Conservation (phyloP, 2,888 invertebrate species). For the Brassicogethes aeneus region DNA sequence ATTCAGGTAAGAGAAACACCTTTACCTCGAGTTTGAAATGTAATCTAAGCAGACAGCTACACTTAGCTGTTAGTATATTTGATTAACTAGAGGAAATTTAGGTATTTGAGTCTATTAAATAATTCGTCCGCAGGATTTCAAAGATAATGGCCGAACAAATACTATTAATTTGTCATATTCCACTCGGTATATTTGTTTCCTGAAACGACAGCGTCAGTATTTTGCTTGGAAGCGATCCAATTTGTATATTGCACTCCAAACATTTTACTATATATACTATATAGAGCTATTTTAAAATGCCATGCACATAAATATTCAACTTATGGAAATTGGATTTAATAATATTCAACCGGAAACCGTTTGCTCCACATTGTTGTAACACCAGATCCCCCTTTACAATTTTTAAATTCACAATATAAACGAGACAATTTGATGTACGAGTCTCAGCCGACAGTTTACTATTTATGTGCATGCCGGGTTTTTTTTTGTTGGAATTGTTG, state of each 20-base stretch:
- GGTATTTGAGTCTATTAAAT: too few species aligned
- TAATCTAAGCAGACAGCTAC: too few species aligned
- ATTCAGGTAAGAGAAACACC: too few species aligned
- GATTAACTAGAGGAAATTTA: too few species aligned
- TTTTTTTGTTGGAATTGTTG: not conserved
- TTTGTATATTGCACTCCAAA: conserved; percentile 25
- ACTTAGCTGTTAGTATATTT: too few species aligned
- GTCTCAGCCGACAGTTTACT: not conserved
- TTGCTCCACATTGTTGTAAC: conserved; percentile 16
- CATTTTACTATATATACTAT: conserved; percentile 23
- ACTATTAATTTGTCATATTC: conserved; percentile 30
- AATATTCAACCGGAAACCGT: conserved; percentile 18
- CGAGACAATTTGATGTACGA: not conserved
- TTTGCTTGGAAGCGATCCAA: conserved; percentile 32
- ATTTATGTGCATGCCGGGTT: not conserved
- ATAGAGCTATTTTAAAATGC: conserved; percentile 25
- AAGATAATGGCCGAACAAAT: conserved; percentile 30
- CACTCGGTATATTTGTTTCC: conserved; percentile 27
- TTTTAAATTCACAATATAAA: conserved; percentile 6
- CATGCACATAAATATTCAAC: conserved; percentile 23
- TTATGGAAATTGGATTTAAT: conserved; percentile 25
- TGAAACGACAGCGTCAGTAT: conserved; percentile 22
- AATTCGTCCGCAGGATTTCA: too few species aligned
- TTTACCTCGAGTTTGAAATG: too few species aligned
- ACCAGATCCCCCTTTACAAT: conserved; percentile 13